Evolutionary conservation across 2,113 vertebrate genomes (phyloP).

Genomic region (Nothoprocta perdicaria): DNA sequence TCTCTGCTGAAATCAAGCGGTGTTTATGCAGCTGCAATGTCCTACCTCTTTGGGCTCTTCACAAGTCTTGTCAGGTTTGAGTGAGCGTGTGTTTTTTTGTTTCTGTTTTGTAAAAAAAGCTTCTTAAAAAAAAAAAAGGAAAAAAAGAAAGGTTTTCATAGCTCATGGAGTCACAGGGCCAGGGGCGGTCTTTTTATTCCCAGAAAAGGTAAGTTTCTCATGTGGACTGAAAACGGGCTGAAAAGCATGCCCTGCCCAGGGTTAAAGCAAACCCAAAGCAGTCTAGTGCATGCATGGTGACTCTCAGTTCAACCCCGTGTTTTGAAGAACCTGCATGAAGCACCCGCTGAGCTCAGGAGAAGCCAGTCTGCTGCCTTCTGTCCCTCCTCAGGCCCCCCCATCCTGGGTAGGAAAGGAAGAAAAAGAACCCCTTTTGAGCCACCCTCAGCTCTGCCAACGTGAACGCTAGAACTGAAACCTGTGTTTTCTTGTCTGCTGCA

Average conservation of each 20-base stretch:
- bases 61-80: neutral
- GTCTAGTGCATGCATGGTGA: rapidly evolving
- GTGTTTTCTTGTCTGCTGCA: neutral
- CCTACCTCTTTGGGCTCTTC: neutral
- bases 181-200: neutral
- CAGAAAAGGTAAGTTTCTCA: neutral
- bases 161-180: neutral
- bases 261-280: neutral
- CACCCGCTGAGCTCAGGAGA: neutral
- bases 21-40: neutral
- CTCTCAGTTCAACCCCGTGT: neutral
- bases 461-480: neutral
- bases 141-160: neutral
- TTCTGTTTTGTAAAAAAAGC: neutral
- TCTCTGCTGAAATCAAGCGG: neutral
- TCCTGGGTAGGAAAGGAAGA: neutral
- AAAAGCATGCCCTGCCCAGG: neutral
- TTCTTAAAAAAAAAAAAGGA: no score
- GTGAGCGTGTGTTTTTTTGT: neutral
- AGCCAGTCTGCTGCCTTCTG: rapidly evolving
- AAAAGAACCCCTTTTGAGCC: neutral
- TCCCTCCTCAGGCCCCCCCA: neutral
- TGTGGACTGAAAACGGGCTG: neutral
- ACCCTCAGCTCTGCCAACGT: neutral
- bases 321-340: neutral